Evolutionary conservation across 2,888 invertebrate species (phyloP).

Genomic region (Drosophila birchii): DNA sequence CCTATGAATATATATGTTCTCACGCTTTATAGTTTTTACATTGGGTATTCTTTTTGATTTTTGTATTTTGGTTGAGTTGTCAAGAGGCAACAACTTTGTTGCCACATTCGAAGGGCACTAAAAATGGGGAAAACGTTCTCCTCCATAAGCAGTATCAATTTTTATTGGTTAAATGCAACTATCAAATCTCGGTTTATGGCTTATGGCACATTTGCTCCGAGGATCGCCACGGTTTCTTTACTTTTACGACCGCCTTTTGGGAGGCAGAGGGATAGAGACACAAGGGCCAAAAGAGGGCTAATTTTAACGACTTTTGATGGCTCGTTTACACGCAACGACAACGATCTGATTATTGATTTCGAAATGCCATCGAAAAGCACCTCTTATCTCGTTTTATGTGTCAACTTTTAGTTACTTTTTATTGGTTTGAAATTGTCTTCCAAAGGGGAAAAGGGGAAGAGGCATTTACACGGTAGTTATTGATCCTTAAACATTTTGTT

Average conservation of each 20-base stretch:
- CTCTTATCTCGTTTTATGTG: conserved; percentile 51
- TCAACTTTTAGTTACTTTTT: conserved; percentile 44
- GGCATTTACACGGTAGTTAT: conserved; percentile 31
- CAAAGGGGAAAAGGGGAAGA: neutral
- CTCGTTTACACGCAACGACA: conserved; percentile 64
- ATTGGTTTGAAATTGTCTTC: conserved; percentile 30
- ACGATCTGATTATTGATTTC: conserved; percentile 53
- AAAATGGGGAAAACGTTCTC: conserved; percentile 35
- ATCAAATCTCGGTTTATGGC: conserved; percentile 75
- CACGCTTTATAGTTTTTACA: conserved; percentile 66
- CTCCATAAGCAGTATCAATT: conserved; percentile 21
- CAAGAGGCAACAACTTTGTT: conserved; percentile 64
- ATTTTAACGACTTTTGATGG: conserved; percentile 67
- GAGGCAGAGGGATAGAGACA: neutral
- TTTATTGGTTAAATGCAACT: conserved; percentile 66
- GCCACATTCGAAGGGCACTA: conserved; percentile 70
- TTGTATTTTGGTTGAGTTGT: conserved; percentile 38
- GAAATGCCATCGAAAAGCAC: conserved; percentile 41
- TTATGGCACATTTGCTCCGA: conserved; percentile 65
- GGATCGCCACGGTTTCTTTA: conserved; percentile 48
- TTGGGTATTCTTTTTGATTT: conserved; percentile 25
- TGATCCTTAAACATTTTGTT: conserved; percentile 28
- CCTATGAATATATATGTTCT: conserved; percentile 63
- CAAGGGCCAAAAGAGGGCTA: conserved; percentile 31
- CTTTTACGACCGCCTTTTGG: conserved; percentile 30